These are phyloP conservation scores for Pollenia labialis DNA, from an alignment of 2,888 invertebrate genomes.

Conservation along the genomic window DNA sequence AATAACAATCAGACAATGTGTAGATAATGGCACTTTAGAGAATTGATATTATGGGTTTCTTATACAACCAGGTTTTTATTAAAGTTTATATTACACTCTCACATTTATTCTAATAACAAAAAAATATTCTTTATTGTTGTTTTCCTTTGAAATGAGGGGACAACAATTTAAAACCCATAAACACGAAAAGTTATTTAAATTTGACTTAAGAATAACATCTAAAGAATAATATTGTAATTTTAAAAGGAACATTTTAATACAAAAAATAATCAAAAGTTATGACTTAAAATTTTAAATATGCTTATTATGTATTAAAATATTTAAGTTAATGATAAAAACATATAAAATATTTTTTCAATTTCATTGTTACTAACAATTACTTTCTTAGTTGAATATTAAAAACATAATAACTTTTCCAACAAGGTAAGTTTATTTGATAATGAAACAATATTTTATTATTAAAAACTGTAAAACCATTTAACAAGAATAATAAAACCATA, in stretches of 20 bases:
- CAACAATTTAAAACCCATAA: slow-evolving; percentile 36
- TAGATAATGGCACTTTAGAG: slow-evolving; percentile 51
- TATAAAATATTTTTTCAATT: no score
- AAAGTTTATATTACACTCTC: slow-evolving; percentile 6
- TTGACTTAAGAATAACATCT: not conserved
- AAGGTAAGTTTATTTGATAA: slow-evolving; percentile 27
- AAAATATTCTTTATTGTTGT: not conserved
- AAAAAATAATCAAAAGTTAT: not conserved
- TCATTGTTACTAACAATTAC: not conserved
- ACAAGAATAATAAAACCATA: not conserved
- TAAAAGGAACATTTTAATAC: not conserved
- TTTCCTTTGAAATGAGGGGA: not conserved
- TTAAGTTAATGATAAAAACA: no score
- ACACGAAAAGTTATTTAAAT: slow-evolving; percentile 41
- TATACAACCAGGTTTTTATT: slow-evolving; percentile 28
- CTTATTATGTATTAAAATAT: no score
- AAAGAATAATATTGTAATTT: not conserved
- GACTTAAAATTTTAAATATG: not conserved
- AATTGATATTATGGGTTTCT: slow-evolving; percentile 45
- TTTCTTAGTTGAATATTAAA: not conserved
- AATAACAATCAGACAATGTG: slow-evolving; percentile 55
- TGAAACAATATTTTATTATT: not conserved
- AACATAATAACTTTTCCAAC: not conserved
- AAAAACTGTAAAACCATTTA: slow-evolving; percentile 1
- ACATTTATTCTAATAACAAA: slow-evolving; percentile 6